Evolutionary conservation across 2,797 vertebrate species (phyloP).

Genomic region (Anabacerthia variegaticeps): DNA sequence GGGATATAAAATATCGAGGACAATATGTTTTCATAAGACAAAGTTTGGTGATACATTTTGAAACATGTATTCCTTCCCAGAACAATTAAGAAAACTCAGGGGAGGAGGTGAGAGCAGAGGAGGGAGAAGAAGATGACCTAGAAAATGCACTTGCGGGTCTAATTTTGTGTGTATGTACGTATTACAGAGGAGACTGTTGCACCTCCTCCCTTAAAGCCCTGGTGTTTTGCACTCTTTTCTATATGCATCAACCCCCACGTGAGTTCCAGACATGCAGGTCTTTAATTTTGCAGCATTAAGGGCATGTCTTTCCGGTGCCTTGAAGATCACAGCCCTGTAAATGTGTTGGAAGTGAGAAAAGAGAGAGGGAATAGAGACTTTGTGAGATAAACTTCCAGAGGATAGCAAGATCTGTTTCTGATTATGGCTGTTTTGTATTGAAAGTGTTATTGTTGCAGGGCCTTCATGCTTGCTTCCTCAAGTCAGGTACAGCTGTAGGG

Average conservation of each 20-base stretch:
- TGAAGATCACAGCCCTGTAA: neutral
- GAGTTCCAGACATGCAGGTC: neutral
- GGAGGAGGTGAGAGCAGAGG: neutral
- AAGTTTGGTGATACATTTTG: neutral
- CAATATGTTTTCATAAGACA: neutral
- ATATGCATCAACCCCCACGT: neutral
- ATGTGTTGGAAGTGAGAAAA: neutral
- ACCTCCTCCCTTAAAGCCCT: neutral
- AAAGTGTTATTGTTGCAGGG: neutral
- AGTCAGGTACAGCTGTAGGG: neutral
- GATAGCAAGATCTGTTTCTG: neutral
- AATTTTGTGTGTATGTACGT: slow-evolving; percentile 4
- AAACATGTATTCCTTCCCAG: neutral
- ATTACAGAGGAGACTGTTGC: neutral
- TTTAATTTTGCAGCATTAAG: slow-evolving; percentile 16
- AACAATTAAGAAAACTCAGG: slow-evolving; percentile 35
- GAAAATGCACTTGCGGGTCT: slow-evolving; percentile 3
- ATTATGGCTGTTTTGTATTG: neutral
- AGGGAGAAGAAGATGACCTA: slow-evolving; percentile 26
- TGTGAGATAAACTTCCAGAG: neutral
- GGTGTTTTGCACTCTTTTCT: slow-evolving; percentile 24
- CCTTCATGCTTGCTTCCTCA: neutral
- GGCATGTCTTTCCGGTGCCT: neutral
- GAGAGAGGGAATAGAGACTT: neutral
- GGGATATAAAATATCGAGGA: neutral